Evolutionary conservation across 2,888 invertebrate genomes (phyloP), one percentile per base, ranked within the genome.

Genomic region (Eristalis tenax): DNA sequence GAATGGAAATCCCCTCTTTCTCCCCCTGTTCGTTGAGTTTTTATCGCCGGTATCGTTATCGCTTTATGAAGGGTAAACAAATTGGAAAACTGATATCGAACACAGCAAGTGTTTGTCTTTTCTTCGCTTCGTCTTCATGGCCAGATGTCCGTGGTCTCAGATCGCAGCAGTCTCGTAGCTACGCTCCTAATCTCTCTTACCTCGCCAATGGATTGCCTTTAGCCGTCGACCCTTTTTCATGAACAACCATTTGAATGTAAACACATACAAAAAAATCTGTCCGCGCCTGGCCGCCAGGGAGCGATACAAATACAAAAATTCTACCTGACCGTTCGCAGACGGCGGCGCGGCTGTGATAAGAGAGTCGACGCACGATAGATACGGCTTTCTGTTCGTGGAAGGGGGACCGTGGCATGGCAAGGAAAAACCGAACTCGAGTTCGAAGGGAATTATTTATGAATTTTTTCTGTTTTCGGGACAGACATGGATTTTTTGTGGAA

Each of bases 41-140:
- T 50, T 50, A 50, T 50, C 50, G 18, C 18, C 50, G 50, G 50
- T 50, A 18, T 50, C 50, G 50, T 50, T 50, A 50, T 50, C 50
- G 18, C 50, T 81, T 75, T 70, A 69, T 40, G 69, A 70, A 50
- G 18, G 18, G 69, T 65, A 81, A 81, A 81, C 81, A 81, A 69
- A 64, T 75, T 81, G 81, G 38, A n/a, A 43, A 43, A 75, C 13
- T 70, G 81, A 70, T 81, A 81, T 57, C 69, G 28, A 22, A 18
- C 26, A 28, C 32, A 63, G 32, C 71, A 68, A 74, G 28, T 81
- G 74, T 81, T 81, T 81, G 50, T 50, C 50, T 50, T 18, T 50
- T 8, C 8, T 8, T 50, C 18, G n/a, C 18, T 18, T 38, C 38
- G 50, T n/a, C 50, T 18, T n/a, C 50, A 18, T 5, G 18, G 50